Evolutionary conservation across 2,888 invertebrate species (phyloP), one percentile per base, ranked within the genome.

Genomic region (Capitulum mitella): DNA sequence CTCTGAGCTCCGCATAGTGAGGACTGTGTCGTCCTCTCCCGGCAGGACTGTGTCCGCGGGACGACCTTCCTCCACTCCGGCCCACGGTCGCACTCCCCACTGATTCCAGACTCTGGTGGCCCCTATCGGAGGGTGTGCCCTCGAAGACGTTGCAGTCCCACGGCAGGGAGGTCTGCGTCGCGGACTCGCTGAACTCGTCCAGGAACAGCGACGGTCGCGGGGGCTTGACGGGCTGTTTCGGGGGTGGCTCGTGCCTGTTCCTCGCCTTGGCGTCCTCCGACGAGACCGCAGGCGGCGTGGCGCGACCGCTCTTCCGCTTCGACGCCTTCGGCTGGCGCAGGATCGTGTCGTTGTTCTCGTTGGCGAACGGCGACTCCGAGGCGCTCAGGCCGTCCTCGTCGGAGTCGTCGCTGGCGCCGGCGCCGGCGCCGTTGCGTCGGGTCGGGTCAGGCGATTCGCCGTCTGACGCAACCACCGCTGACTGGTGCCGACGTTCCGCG

Each of bases 161-260:
- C 40, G 74, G 74, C n/a, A 74, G 74, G 8, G 74, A 74, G 3
- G 40, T 74, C 43, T 74, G 74, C 0, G 74, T 74, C n/a, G 40
- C 26, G 6, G 12, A n/a, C 14, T 74, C 74, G 43, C 14, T 43
- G 12, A 16, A 3, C 12, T 43, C 12, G 14, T 61, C n/a, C 0
- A 26, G 40, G n/a, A 26, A 12, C 1, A 5, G 0, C 10, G n/a
- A 3, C 43, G 43, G 26, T 74, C 40, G 74, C 14, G 16, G 74
- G 1, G 43, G n/a, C 32, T 43, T 74, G 19, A 19, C 3, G 14
- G 74, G 43, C 37, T 40, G 40, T 14, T 37, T 22, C 12, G 10
- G n/a, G 40, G 5, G 26, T 10, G 14, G 5, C 1, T 74, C 74
- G n/a, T 32, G 40, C 12, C 40, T 74, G 70, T 19, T 32, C 22